Base-by-base conservation (phyloP, 2,113 vertebrate species). In the Mungos mungo region DNA sequence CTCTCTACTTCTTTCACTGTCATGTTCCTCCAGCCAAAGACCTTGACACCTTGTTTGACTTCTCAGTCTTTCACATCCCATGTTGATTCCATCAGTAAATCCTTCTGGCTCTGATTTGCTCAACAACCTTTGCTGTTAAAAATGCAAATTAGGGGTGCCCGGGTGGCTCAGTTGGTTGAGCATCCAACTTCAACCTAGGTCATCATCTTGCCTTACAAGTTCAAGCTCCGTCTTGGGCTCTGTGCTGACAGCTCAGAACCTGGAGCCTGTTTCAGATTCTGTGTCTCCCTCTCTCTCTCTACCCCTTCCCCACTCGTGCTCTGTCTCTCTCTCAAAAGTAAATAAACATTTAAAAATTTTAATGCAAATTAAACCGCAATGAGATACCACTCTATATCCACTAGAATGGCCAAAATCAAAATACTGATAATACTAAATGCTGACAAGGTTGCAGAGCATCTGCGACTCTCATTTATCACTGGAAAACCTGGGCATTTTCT, bases 381-480 rank as follows among this genome's bases (percentile, higher is more conserved):
- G 69, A 96, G 47, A 63, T 92, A 84, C 2, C 3, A 85, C 41
- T 89, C 63, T 12, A 86, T 41, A 65, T 29, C 21, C 13, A 72
- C 29, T 41, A 90, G 5, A 69, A 76, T 96, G 85, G 25, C 94
- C 83, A 87, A 95, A 96, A 80, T 68, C n/a, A 96, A 95, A 93
- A 47, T 74, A 79, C 7, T 38, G 9, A 72, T 71, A 93, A 92
- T 57, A 89, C 29, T 68, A 96, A 89, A 96, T 80, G 33, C 54
- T 93, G 27, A 93, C 21, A 33, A 90, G 13, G 21, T 69, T 90
- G 11, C 74, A 93, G 87, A 93, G n/a, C 60, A 86, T 93, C 57
- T 95, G 33, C 72, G 93, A 91, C 68, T 77, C 54, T 74, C 80
- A 79, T 63, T 3, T 71, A 16, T n/a, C 23, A 47, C 54, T 79